phyloP scores from a whole-genome alignment of 2,888 invertebrate genomes.

The Microctonus brassicae region DNA sequence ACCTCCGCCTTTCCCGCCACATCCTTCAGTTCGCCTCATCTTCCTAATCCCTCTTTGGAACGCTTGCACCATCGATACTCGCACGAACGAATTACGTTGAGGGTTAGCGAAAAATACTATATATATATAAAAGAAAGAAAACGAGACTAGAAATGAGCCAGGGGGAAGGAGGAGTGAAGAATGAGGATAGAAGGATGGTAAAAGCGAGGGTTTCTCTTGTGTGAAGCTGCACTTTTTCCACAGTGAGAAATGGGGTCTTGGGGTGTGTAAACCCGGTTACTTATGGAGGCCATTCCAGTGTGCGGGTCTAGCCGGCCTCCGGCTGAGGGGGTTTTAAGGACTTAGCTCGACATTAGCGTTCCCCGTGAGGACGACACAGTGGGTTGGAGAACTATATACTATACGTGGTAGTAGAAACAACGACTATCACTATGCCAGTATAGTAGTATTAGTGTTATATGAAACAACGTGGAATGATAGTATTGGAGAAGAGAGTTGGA shows the following conservation, averaged over 20 bases:
- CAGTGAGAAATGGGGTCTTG: constrained; percentile 67
- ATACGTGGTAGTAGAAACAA: constrained; percentile 24
- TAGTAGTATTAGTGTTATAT: constrained; percentile 32
- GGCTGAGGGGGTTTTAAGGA: constrained; percentile 67
- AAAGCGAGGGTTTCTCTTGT: constrained; percentile 38
- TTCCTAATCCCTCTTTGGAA: constrained; percentile 57
- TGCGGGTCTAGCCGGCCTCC: constrained; percentile 61
- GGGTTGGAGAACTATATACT: neutral
- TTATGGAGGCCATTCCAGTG: constrained; percentile 68
- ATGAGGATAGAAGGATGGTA: constrained; percentile 19
- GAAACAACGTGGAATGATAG: constrained; percentile 7
- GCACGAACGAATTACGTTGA: constrained; percentile 26
- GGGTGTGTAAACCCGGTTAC: constrained; percentile 69
- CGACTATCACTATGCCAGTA: neutral
- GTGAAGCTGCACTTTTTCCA: constrained; percentile 62
- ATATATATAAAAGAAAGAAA: constrained; percentile 8
- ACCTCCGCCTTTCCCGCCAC: neutral
- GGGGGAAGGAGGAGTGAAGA: constrained; percentile 28
- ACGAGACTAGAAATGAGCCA: constrained; percentile 30
- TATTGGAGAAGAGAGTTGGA: constrained; percentile 40
- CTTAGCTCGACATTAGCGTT: constrained; percentile 69
- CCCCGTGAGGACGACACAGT: constrained; percentile 53
- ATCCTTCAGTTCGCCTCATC: constrained; percentile 54
- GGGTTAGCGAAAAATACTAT: constrained; percentile 20
- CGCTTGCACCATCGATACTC: constrained; percentile 54